Evolutionary conservation across 2,888 invertebrate species (phyloP), one percentile per base, ranked within the genome.

Genomic region (Eupithecia exiguata): DNA sequence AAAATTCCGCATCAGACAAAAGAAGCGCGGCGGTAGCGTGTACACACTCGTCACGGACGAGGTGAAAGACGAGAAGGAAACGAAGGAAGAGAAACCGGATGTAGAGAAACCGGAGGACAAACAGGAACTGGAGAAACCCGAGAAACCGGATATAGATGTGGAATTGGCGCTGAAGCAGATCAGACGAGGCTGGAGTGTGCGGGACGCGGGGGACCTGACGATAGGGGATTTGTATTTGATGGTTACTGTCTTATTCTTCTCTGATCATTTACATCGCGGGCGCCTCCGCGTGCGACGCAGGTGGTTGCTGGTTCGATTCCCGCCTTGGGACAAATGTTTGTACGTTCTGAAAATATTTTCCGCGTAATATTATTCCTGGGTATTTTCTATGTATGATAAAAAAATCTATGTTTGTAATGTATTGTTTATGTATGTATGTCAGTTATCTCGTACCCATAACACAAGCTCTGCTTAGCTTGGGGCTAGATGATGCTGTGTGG

Each of bases 201-300:
- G 95, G 21, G 97, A 97, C 85, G 96, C 97, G 1, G 97, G 97
- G 10, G 96, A 97, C 46, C 95, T 98, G 62, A 98, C 98, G 6
- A 95, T 99, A 43, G 98, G 98, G 0, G 98, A 99, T 91, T 91
- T 99, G 72, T 98, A 98, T 91, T 95, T 99, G 68, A 98, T 98
- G 96, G 97, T 97, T 18, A 46, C n/a, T 46, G n/a, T 46, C 46
- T 46, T 30, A 30, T n/a, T n/a, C n/a, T n/a, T n/a, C n/a, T n/a
- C n/a, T n/a, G n/a, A n/a, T n/a, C n/a, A n/a, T n/a, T n/a, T n/a
- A n/a, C n/a, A n/a, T n/a, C n/a, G n/a, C n/a, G n/a, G n/a, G n/a
- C n/a, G n/a, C n/a, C n/a, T n/a, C n/a, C n/a, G n/a, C n/a, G n/a
- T n/a, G n/a, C n/a, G n/a, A n/a, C n/a, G n/a, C n/a, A n/a, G n/a